phyloP scores from a whole-genome alignment of 2,888 invertebrate species.

The Ormyrus pomaceus region DNA sequence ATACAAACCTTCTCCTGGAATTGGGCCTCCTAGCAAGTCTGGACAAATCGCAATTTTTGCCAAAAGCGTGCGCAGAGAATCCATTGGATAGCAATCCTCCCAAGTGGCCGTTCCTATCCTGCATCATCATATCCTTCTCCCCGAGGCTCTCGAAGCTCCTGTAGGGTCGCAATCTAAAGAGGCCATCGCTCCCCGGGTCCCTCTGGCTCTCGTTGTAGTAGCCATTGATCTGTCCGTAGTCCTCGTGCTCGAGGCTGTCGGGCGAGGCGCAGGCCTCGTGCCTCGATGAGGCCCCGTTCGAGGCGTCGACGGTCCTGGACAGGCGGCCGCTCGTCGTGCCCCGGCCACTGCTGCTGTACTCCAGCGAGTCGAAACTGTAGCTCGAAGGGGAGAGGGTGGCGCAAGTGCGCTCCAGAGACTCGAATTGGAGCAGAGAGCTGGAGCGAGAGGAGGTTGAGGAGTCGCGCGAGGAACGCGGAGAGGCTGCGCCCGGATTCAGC shows the following conservation, averaged over 20 bases:
- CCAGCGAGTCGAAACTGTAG: conserved; percentile 77
- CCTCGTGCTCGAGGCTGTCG: conserved; percentile 76
- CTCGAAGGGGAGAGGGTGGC: conserved; percentile 77
- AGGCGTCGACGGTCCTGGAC: neutral
- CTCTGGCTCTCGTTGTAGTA: neutral
- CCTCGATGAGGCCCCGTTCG: neutral
- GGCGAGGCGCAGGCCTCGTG: conserved; percentile 72
- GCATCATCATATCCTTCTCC: conserved; percentile 41
- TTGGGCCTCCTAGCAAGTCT: conserved; percentile 58
- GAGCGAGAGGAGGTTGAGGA: conserved; percentile 79
- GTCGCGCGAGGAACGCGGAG: conserved; percentile 75
- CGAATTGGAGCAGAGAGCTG: conserved; percentile 90
- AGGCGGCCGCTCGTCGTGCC: neutral
- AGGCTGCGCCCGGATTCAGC: conserved; percentile 57
- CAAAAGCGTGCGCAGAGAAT: conserved; percentile 65
- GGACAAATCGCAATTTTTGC: conserved; percentile 68
- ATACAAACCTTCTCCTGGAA: conserved; percentile 54
- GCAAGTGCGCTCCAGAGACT: conserved; percentile 86
- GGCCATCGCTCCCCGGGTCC: neutral
- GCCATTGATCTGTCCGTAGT: conserved; percentile 61
- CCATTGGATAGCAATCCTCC: conserved; percentile 62
- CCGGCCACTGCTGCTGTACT: conserved; percentile 63
- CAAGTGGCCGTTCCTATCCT: conserved; percentile 32
- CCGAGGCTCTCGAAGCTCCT: conserved; percentile 78
- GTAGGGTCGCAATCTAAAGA: conserved; percentile 74